Base-by-base conservation (phyloP, 2,888 invertebrate species). In the Pseudoips prasinana region DNA sequence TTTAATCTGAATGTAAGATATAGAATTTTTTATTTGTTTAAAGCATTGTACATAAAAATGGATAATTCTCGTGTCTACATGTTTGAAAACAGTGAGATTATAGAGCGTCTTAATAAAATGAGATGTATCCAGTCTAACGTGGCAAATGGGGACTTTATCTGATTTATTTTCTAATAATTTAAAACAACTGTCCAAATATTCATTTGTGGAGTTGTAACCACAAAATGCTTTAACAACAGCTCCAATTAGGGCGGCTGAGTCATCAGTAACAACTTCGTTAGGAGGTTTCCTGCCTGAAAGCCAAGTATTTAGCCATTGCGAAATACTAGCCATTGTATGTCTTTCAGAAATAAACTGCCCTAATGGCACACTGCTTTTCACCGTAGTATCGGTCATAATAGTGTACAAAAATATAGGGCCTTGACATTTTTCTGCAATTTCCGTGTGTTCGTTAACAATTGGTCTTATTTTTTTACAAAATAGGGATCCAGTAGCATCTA, bases 201-300 rank as follows among this genome's bases (percentile, higher is more conserved):
- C 32, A 14, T 14, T 22, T 22, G 38, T 38, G 19, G 32, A 28
- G 6, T 33, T 25, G 10, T 22, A 29, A 25, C 24, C 17, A 24
- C 24, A 22, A 29, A 38, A 38, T 24, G 22, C 32, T 38, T 32
- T 38, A n/a, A 38, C 38, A 9, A 28, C 32, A 22, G 38, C 38
- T 8, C 38, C 38, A 22, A 32, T 26, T 24, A 38, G 11, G 18
- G 32, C 38, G 7, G 38, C 32, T 17, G 32, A 38, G 10, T 38
- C 32, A 26, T 38, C 38, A 33, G 33, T 33, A 14, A 38, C 24
- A 10, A 30, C 30, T 24, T 38, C 33, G 10, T 33, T 33, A n/a
- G 37, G 37, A 32, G 32, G 27, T 32, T 31, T 32, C 11, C 17
- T 25, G 28, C 17, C 10, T 25, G 20, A 7, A 5, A 28, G n/a